Base-by-base conservation (phyloP, 1,140 invertebrate genomes). In the Whitmania pigra region DNA sequence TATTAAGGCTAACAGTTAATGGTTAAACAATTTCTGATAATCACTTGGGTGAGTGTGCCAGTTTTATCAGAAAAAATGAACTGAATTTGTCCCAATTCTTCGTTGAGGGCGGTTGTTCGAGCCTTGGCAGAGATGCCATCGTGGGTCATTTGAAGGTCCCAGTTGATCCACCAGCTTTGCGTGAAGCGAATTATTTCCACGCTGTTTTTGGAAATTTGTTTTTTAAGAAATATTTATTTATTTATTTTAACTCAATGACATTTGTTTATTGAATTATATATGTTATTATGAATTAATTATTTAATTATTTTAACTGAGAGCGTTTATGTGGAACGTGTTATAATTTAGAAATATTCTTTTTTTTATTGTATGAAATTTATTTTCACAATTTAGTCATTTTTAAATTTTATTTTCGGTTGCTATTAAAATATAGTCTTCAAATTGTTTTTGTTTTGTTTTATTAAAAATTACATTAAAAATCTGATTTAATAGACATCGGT, bases 51-150 rank as follows among this genome's bases (percentile, higher is more conserved):
- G 55, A 99, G 84, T 2, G 96, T 99, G 73, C 96, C 96, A 66
- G 96, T 99, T 85, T 99, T 99, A 82, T 99, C 97, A 27, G 94
- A 97, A 84, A 99, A 99, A 78, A 99, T 91, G 83, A 99, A 99
- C 81, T 99, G 92, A 77, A 99, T 97, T 85, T 97, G 95, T 4
- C 94, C 95, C 66, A 97, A 85, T 81, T 98, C 94, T 81, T 98
- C 94, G 0, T 94, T 93, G 68, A 97, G 97, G 80, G 97, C 97
- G 74, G 97, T 85, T 49, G 94, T 94, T 71, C 94, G 86, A 80
- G 94, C 97, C 82, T 96, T 92, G n/a, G 91, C 88, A 73, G 89
- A 84, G 76, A 90, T 94, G 78, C 92, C 89, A 17, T 87, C 82
- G 83, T 97, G 91, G 78, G 89, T 93, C 75, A 98, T 84, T 67